Evolutionary conservation across 2,113 vertebrate species (phyloP), one percentile per base, ranked within the genome.

Genomic region (Scatophagus argus): DNA sequence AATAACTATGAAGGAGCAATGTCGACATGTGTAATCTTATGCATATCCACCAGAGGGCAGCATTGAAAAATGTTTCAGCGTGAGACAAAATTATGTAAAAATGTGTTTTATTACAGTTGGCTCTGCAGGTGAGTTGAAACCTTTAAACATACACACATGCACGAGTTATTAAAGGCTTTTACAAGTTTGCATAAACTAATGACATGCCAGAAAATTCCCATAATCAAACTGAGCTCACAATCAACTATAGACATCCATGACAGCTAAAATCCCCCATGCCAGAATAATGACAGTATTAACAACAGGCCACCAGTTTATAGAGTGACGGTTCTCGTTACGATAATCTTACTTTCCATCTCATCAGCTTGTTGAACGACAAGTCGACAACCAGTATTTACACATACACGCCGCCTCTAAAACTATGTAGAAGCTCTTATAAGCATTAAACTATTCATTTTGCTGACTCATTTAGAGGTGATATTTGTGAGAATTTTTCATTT

Each of bases 21-120:
- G 32, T 2, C 13, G 7, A 4, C 5, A 27, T 21, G 13, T 70
- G 67, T 55, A 29, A 32, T 41, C 1, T 12, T 13, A 31, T 19
- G 12, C 6, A 66, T 32, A 23, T 47, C 81, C 83, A 90, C 38
- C 6, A 56, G 88, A 68, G 44, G 46, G 81, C 49, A 34, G 61
- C 23, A 74, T 19, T 47, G 14, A 2, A 39, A 44, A 25, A 63
- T 7, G 23, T 27, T 13, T 17, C 4, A 54, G 6, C 34, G 23
- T 7, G 13, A 25, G 6, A 44, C 14, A 17, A 0, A 3, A 49
- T 7, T 4, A 8, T 36, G 38, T 16, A 32, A n/a, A n/a, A n/a
- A 59, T 14, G 14, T 59, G 8, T 19, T 68, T 16, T 13, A n/a
- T 19, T 19, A 14, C 60, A 43, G 44, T 47, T 62, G 23, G 47